phyloP scores from a whole-genome alignment of 1,140 invertebrate species.

The Drosophila micromelanica region DNA sequence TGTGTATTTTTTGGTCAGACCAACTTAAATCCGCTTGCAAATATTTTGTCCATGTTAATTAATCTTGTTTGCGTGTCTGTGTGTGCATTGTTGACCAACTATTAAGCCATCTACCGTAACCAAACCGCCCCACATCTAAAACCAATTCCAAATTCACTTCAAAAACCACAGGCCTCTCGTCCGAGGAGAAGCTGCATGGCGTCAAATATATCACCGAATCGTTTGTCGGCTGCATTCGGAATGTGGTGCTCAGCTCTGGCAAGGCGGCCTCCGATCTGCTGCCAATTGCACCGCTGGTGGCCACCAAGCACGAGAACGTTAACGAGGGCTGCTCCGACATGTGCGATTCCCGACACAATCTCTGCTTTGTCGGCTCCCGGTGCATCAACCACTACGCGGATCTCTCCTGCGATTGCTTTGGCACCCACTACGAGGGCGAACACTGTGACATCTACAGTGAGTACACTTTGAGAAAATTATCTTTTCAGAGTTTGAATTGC shows the following conservation, averaged over 20 bases:
- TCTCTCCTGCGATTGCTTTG: constrained; percentile 95
- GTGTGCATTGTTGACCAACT: constrained; percentile 32
- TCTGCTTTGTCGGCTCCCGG: constrained; percentile 92
- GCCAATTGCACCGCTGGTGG: constrained; percentile 91
- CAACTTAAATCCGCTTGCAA: constrained; percentile 66
- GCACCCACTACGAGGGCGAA: constrained; percentile 94
- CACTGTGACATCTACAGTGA: constrained; percentile 95
- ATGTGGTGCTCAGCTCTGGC: constrained; percentile 92
- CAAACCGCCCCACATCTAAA: constrained; percentile 10
- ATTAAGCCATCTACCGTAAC: constrained; percentile 22
- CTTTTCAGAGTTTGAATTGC: too few relatives aligned
- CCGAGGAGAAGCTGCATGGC: constrained; percentile 92
- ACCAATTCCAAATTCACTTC: constrained; percentile 31
- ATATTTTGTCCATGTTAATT: constrained; percentile 75
- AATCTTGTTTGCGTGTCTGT: constrained; percentile 57
- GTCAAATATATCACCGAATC: constrained; percentile 96
- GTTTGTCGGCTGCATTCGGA: constrained; percentile 95
- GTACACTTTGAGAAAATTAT: constrained; percentile 73
- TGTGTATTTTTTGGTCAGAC: constrained; percentile 2
- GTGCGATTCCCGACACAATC: constrained; percentile 91
- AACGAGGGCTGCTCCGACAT: constrained; percentile 93
- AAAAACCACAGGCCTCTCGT: constrained; percentile 89
- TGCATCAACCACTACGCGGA: constrained; percentile 96
- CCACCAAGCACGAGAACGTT: constrained; percentile 93
- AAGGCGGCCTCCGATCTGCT: constrained; percentile 92